These are phyloP conservation scores for Pipistrellus pygmaeus DNA, from an alignment of 2,797 vertebrate species.

Conservation along the genomic window DNA sequence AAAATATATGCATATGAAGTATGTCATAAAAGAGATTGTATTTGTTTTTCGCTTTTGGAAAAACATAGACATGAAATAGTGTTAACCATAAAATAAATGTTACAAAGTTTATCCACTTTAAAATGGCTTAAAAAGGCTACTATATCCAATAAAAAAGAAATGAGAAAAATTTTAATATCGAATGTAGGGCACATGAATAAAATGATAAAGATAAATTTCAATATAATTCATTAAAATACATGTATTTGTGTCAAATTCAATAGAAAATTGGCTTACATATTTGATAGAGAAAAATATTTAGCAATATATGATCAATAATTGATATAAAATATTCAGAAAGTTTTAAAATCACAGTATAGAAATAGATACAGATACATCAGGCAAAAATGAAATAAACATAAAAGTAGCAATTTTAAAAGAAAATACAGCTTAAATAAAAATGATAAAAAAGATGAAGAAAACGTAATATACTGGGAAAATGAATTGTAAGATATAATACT, in stretches of 20 bases:
- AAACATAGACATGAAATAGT: neutral
- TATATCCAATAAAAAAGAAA: neutral
- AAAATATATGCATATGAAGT: neutral
- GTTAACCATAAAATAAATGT: neutral
- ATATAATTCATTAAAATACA: slow-evolving; percentile 10
- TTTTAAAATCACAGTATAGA: slow-evolving; percentile 1
- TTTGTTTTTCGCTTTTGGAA: neutral
- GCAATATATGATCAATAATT: neutral
- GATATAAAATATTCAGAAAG: slow-evolving; percentile 7
- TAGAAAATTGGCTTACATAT: neutral
- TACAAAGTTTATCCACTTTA: slow-evolving; percentile 9
- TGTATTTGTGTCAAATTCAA: slow-evolving; percentile 7
- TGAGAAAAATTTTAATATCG: neutral
- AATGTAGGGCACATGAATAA: neutral
- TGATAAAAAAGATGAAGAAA: neutral
- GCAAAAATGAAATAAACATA: neutral
- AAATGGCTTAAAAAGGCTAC: neutral
- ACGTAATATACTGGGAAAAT: neutral
- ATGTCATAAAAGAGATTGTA: no score
- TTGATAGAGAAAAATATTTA: neutral
- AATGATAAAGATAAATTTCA: neutral
- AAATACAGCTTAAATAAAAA: neutral
- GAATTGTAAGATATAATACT: neutral
- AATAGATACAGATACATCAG: neutral
- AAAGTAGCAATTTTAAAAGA: neutral